Evolutionary conservation across 2,113 vertebrate species (phyloP).

Genomic region (Rhinopithecus roxellana): DNA sequence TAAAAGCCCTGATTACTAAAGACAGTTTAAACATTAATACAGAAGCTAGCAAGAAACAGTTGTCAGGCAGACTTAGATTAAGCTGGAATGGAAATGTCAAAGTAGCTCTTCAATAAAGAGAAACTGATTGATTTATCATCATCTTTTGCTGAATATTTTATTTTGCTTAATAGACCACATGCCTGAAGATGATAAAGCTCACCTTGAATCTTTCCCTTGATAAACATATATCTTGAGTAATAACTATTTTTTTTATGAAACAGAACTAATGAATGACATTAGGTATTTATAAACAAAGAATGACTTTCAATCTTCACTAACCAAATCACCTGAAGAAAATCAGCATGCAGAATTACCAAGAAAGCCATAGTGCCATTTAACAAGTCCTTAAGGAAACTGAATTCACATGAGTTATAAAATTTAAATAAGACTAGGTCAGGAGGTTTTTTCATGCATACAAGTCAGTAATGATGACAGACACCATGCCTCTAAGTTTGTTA

Average conservation of each 20-base stretch:
- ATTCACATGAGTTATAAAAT: conserved; percentile 38
- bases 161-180: background rate
- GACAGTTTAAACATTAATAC: background rate
- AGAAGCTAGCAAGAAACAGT: background rate
- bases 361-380: conserved; percentile 5
- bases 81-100: background rate
- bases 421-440: conserved; percentile 38
- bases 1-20: background rate
- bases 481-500: background rate
- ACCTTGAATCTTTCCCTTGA: background rate
- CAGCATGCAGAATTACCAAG: background rate
- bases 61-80: background rate
- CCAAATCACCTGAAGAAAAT: background rate
- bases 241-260: background rate
- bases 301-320: background rate
- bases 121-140: background rate
- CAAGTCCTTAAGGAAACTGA: conserved; percentile 25
- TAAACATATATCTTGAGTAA: background rate
- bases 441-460: conserved; percentile 44
- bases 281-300: conserved; percentile 15
- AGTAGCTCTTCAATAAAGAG: background rate
- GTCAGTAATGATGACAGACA: conserved; percentile 54
- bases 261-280: background rate
- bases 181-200: background rate
- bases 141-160: background rate